Conservation (phyloP, 2,888 invertebrate genomes). For the Carpatolechia fugitivella region DNA sequence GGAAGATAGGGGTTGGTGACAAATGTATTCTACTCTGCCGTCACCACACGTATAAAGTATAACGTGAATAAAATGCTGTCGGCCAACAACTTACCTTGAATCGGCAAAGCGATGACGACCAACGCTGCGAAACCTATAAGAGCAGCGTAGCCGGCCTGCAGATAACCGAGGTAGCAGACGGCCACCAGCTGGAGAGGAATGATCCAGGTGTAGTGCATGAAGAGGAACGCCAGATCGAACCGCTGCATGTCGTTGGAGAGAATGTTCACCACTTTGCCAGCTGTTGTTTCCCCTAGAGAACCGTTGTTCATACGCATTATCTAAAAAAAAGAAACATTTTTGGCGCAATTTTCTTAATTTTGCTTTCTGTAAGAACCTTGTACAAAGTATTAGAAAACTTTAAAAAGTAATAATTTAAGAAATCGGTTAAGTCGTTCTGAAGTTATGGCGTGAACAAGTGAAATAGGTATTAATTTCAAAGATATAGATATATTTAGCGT, state of each 20-base stretch:
- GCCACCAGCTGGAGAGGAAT: conserved; percentile 83
- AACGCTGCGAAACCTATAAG: conserved; percentile 84
- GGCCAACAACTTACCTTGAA: conserved; percentile 84
- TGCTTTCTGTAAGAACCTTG: too few species aligned
- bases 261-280: conserved; percentile 92
- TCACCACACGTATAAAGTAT: too few species aligned
- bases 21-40: too few species aligned
- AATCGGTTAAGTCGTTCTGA: too few species aligned
- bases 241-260: conserved; percentile 93
- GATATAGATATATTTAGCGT: too few species aligned
- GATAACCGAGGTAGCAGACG: conserved; percentile 84
- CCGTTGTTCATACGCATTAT: conserved; percentile 72
- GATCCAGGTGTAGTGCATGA: conserved; percentile 90
- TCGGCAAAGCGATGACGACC: conserved; percentile 85
- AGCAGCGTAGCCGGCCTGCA: conserved; percentile 81
- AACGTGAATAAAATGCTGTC: not conserved
- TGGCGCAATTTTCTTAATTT: too few species aligned
- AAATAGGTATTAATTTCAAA: too few species aligned
- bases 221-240: conserved; percentile 87
- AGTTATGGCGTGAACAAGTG: too few species aligned
- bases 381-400: too few species aligned
- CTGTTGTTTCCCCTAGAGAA: conserved; percentile 89
- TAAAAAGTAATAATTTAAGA: too few species aligned
- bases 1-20: too few species aligned
- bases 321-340: conserved; percentile 32